These are phyloP conservation scores for Tenthredo distinguenda DNA, from an alignment of 2,888 invertebrate genomes.

Conservation along the genomic window DNA sequence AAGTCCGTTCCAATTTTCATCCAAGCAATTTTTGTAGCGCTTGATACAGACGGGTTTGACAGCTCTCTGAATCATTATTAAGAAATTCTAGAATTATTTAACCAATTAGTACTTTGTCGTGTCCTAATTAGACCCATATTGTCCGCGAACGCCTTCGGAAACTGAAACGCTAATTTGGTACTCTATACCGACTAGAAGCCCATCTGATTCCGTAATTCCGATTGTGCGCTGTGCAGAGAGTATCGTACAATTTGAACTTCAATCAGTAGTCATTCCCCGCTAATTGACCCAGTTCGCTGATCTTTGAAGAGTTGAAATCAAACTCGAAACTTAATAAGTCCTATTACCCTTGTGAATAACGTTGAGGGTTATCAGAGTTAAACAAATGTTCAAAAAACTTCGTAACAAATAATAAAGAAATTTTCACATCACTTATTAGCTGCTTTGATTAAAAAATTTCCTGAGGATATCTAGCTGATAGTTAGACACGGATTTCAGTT, in stretches of 20 bases:
- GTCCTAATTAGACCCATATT: not conserved
- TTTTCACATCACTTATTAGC: not conserved
- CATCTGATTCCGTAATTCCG: constrained; percentile 1
- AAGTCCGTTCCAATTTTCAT: constrained; percentile 4
- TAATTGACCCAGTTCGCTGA: constrained; percentile 12
- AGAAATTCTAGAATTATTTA: not conserved
- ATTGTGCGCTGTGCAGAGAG: not conserved
- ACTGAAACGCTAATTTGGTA: not conserved
- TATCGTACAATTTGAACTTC: constrained; percentile 20
- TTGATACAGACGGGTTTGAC: not conserved
- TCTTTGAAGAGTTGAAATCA: not conserved
- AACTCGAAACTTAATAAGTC: not conserved
- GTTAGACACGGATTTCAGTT: not conserved
- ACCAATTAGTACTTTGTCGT: constrained; percentile 1
- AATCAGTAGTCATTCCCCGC: constrained; percentile 7
- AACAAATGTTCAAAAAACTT: not conserved
- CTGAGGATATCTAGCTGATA: not conserved
- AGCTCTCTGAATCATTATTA: not conserved
- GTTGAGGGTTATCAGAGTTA: not conserved
- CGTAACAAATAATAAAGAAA: not conserved
- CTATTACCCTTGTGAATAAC: not conserved
- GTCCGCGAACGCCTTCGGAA: not conserved
- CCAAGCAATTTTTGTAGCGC: not conserved
- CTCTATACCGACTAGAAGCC: not conserved
- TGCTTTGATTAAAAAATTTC: not conserved